Conservation (phyloP, 2,113 vertebrate genomes). For the Pollachius pollachius region DNA sequence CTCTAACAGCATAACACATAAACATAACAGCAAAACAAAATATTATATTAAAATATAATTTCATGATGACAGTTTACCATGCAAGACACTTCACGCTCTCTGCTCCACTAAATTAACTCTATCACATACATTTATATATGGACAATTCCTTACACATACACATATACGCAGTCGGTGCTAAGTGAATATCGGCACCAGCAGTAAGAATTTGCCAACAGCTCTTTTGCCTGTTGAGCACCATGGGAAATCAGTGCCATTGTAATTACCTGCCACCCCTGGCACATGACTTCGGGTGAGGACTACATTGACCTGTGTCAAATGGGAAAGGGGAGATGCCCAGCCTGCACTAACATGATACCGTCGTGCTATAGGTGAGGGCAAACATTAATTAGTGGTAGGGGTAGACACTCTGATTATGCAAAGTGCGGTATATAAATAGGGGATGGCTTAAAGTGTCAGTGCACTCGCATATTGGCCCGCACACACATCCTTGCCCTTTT, state of each 20-base stretch:
- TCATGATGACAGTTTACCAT: neutral
- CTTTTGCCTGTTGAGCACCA: too few species aligned
- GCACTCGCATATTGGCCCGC: neutral
- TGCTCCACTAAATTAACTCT: neutral
- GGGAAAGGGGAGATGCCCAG: conserved; percentile 2
- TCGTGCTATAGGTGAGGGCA: conserved; percentile 21
- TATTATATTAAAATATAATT: neutral
- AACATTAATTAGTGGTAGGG: conserved; percentile 32
- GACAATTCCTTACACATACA: neutral
- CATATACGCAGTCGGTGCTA: neutral
- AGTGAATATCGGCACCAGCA: too few species aligned
- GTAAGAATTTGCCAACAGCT: too few species aligned
- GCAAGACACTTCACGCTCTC: neutral
- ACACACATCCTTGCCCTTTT: neutral
- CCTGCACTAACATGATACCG: conserved; percentile 7
- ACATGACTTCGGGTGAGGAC: conserved; percentile 24
- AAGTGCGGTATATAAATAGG: conserved; percentile 14
- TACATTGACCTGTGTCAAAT: conserved; percentile 36
- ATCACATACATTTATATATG: neutral
- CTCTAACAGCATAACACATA: too few species aligned
- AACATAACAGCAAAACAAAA: too few species aligned
- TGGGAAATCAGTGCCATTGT: conserved; percentile 32
- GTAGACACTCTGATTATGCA: conserved; percentile 12
- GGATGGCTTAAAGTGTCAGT: neutral
- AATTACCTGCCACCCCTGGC: conserved; percentile 58